Conservation (phyloP, 2,113 vertebrate genomes). For the Eleginops maclovinus region DNA sequence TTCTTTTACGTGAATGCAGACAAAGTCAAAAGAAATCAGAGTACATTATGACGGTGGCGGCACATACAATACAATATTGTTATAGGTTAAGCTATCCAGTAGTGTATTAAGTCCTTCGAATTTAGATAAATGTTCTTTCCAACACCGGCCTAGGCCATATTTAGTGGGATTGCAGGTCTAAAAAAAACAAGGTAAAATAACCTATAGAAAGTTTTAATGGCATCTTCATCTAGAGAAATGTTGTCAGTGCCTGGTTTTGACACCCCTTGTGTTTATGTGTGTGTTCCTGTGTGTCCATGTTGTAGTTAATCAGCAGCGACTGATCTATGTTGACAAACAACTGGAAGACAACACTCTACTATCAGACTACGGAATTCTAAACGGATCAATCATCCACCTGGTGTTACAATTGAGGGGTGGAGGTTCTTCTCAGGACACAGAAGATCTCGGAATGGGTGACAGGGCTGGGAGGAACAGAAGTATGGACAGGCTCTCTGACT, state of each 20-base stretch:
- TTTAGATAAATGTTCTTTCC: too few relatives aligned
- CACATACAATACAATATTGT: too few relatives aligned
- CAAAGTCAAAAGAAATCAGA: too few relatives aligned
- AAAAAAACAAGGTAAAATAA: neutral
- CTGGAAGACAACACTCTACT: neutral
- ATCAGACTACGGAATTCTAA: neutral
- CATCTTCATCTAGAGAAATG: neutral
- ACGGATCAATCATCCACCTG: rapidly evolving
- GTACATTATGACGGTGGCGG: too few relatives aligned
- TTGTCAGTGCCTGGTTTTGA: neutral
- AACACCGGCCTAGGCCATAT: too few relatives aligned
- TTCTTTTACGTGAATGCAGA: too few relatives aligned
- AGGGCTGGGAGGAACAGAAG: too few relatives aligned
- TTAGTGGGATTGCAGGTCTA: too few relatives aligned
- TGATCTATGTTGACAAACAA: rapidly evolving
- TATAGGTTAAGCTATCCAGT: too few relatives aligned
- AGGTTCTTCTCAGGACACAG: rapidly evolving
- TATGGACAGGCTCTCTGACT: too few relatives aligned
- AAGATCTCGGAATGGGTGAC: neutral
- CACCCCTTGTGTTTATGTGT: neutral
- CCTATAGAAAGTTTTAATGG: neutral
- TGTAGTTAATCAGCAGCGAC: neutral
- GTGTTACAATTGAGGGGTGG: rapidly evolving
- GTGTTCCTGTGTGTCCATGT: neutral
- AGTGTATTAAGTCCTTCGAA: too few relatives aligned